Base-by-base conservation (phyloP, 2,888 invertebrate genomes). In the Omphaloscelis lunosa region DNA sequence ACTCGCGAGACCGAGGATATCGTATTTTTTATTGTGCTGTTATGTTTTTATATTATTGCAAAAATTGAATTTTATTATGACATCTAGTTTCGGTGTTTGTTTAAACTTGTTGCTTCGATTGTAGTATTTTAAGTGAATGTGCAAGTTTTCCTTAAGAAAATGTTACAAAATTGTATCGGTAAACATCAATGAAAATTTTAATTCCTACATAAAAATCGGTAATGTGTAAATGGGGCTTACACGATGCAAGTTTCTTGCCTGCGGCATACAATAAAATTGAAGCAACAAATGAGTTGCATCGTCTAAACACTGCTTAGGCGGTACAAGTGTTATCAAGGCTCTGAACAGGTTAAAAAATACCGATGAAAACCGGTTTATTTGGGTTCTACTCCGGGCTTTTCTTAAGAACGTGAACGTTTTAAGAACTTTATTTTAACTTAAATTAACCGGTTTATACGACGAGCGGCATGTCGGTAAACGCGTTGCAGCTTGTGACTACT, bases 1-100 rank as follows among this genome's bases (percentile, higher is more conserved):
- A 86, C 80, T 84, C 88, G 45, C 17, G 82, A 79, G 82, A 88
- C 86, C 20, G 62, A 34, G 66, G 23, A 61, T 71, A 62, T 61
- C 58, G 72, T 79, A 34, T 78, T 66, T 85, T 80, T 80, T 79
- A 79, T 81, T 74, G 61, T 27, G 34, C n/a, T 74, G 34, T 71
- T 67, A 76, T 81, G 74, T 75, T 71, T 66, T 76, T 75, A 84
- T 81, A 53, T 80, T 80, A 80, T 86, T 78, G 65, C 67, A 27
- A 48, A 59, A 62, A 66, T 61, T 34, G 2, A 61, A 59, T 79
- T 75, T 27, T 62, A 63, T n/a, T 45, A 59, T 61, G 45, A 34
- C 53, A n/a, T 48, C 27, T 51, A 20, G 27, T 56, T 75, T 70
- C 75, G 1, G 12, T 63, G 39, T 66, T 63, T 71, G 8, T 51